Base-by-base conservation (phyloP, 1,140 invertebrate species). In the Drosophila sp. region DNA sequence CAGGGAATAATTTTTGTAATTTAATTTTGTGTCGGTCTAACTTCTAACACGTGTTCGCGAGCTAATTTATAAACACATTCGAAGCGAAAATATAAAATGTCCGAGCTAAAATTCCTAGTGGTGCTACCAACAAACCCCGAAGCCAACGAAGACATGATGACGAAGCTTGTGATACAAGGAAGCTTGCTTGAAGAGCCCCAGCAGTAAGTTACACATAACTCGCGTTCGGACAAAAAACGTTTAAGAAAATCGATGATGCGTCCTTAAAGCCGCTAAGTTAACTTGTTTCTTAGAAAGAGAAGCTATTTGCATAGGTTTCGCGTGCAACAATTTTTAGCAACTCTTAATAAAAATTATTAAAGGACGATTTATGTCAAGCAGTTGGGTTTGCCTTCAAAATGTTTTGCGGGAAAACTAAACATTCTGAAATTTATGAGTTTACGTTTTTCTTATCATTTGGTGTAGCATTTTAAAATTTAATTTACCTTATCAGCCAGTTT, bases 141-240 rank as follows among this genome's bases (percentile, higher is more conserved):
- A 21, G 56, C 27, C 27, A 6, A 29, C 6, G 21, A 1, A 21
- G 21, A 76, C 53, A 69, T 66, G 16, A 43, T 87, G n/a, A 64
- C 43, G 5, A 57, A 78, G 50, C 2, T 87, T 7, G 27, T 57
- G 18, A 21, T 87, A 18, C 54, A 29, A 41, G 82, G 78, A 29
- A 56, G 11, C 4, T 29, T 87, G 11, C 48, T 51, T 9, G 40
- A 61, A 18, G 11, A 71, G 11, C 66, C 82, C 7, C 54, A 87
- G 48, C 72, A 89, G 82, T 87, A 72, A 76, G 82, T 74, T 8
- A n/a, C n/a, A n/a, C n/a, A n/a, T n/a, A 11, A 34, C 21, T 11
- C 32, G 16, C 25, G 5, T 27, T 13, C 27, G 11, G 29, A 51
- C 2, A 41, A 32, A 16, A 21, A 25, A 5, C 27, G 27, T 29